Base-by-base conservation (phyloP, 37 sponge, comb jelly and placozoan species). In the Eunapius fragilis region DNA sequence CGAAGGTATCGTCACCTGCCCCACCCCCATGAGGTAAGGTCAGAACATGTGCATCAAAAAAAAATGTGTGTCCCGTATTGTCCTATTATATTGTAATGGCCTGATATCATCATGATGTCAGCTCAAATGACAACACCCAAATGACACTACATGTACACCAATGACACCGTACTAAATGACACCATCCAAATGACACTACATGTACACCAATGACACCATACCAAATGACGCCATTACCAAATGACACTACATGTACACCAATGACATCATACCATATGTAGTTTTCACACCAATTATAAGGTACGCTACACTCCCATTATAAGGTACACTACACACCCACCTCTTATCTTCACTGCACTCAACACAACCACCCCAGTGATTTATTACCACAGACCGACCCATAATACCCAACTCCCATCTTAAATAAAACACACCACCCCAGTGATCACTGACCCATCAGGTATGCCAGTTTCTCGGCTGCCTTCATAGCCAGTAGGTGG, bases 1-100 rank as follows among this genome's bases (percentile, higher is more conserved):
- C 83, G 72, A 82, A 82, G 26, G 68, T 36, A 2, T 22, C 11
- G 48, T 82, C 74, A 82, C 48, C 83, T 82, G 38, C n/a, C 7
- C n/a, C n/a, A n/a, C n/a, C n/a, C n/a, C n/a, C 58, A 58, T 11
- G 19, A 58, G 58, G 14, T 58, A 17, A 58, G 58, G 41, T 6
- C 3, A 6, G 6, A 41, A 41, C 6, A 41, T 41, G 41, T 41
- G 41, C 3, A 3, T 17, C 58, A 58, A 4, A 58, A 11, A 19
- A 58, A 4, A 58, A 10, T 6, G 6, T 6, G 6, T 41, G 6
- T 6, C 41, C 41, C 41, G 6, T n/a, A n/a, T n/a, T n/a, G n/a
- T 41, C 41, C 41, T 6, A 3, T 6, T 41, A 41, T 3, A 41
- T 41, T 6, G 6, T 6, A 3, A 41, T 6, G 6, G 41, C 41